These are phyloP conservation scores for Falco berigora DNA, from an alignment of 2,797 vertebrate species.

Conservation along the genomic window DNA sequence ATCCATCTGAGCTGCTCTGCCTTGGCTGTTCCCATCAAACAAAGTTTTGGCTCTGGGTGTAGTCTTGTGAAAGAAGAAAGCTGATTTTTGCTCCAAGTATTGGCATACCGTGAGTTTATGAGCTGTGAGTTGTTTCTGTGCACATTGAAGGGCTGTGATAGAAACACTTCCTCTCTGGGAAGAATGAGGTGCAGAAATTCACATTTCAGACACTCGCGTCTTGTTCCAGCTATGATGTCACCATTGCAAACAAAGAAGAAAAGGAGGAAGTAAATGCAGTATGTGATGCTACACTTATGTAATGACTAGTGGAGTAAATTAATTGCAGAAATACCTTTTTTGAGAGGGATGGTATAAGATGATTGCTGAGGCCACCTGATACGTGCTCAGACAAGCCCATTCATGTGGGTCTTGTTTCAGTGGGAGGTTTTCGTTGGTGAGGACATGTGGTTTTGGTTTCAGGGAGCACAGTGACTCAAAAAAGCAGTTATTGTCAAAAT, in stretches of 20 bases:
- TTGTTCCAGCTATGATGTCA: rapidly evolving
- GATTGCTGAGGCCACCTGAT: too few relatives aligned
- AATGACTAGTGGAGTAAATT: not conserved
- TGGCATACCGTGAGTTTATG: not conserved
- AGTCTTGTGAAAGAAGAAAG: not conserved
- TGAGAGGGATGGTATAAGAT: not conserved
- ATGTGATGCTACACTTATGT: too few relatives aligned
- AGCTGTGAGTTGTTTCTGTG: not conserved
- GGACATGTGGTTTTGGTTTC: not conserved
- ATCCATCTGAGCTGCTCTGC: not conserved
- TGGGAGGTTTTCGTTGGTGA: not conserved
- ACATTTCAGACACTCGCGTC: not conserved
- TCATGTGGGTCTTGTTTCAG: not conserved
- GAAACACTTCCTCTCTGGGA: not conserved
- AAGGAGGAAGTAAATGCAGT: not conserved
- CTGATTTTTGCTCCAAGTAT: not conserved
- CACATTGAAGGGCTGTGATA: not conserved
- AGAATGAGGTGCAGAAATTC: not conserved
- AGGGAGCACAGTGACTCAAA: not conserved
- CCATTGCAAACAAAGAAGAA: not conserved
- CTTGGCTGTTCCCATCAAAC: not conserved
- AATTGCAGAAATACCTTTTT: not conserved
- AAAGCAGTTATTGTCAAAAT: not conserved
- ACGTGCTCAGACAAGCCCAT: not conserved
- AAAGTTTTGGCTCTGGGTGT: too few relatives aligned